These are phyloP conservation scores for Capra hircus DNA, from an alignment of 2,113 vertebrate species.

Conservation along the genomic window DNA sequence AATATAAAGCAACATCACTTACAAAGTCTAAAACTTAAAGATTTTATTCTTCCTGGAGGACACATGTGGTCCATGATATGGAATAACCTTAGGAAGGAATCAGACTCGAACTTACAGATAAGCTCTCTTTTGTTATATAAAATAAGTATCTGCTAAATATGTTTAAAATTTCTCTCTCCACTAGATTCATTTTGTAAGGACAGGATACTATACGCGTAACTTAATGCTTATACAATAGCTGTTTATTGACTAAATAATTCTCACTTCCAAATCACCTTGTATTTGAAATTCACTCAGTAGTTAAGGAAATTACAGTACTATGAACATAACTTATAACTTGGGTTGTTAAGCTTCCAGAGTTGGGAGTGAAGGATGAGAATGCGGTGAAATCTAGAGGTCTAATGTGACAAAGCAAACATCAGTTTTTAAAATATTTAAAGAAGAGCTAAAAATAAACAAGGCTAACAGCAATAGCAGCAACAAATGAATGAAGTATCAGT, in stretches of 20 bases:
- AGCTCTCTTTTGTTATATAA: not conserved
- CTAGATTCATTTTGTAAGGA: not conserved
- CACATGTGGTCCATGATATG: not conserved
- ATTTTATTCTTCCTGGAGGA: not conserved
- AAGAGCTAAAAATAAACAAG: not conserved
- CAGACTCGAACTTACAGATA: accelerated
- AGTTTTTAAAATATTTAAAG: not conserved
- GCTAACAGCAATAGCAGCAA: not conserved
- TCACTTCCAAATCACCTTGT: not conserved
- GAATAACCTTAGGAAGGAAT: not conserved
- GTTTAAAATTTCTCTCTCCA: not conserved
- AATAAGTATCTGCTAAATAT: not conserved
- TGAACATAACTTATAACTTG: not conserved
- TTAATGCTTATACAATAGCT: too few relatives aligned
- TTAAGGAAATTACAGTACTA: not conserved
- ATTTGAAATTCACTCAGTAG: not conserved
- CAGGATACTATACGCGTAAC: not conserved
- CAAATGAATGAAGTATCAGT: not conserved
- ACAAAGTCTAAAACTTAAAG: not conserved
- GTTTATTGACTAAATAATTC: not conserved
- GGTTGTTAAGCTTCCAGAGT: not conserved
- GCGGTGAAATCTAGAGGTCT: not conserved
- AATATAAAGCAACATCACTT: not conserved
- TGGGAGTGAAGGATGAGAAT: not conserved
- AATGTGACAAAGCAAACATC: not conserved